Conservation (phyloP, 2,113 vertebrate genomes). For the Toxostoma redivivum region DNA sequence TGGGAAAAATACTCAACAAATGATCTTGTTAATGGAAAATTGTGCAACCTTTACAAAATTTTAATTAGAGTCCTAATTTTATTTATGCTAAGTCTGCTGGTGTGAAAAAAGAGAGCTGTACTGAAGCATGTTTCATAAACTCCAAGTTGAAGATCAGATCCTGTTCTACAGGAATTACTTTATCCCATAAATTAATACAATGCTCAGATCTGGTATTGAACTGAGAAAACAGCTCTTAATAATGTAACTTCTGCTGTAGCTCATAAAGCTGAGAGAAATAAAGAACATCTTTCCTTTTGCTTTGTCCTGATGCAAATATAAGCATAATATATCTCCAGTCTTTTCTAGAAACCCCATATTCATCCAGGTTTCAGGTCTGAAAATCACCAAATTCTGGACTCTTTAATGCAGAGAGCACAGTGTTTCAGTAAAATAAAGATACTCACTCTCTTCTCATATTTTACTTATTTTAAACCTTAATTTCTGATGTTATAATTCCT, state of each 20-base stretch:
- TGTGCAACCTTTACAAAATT: neutral
- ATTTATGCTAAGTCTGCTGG: neutral
- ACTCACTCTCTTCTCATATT: neutral
- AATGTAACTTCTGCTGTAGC: neutral
- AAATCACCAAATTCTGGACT: neutral
- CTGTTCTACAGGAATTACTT: neutral
- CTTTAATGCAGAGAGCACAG: neutral
- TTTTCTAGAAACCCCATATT: neutral
- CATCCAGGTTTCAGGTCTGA: neutral
- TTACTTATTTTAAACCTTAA: neutral
- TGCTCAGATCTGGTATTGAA: neutral
- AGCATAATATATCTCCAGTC: neutral
- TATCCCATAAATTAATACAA: neutral
- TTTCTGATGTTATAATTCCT: neutral
- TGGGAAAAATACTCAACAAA: neutral
- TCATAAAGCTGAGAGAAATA: neutral
- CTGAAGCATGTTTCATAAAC: neutral
- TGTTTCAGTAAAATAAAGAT: neutral
- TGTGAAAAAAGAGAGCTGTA: neutral
- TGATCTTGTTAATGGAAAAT: constrained; percentile 24
- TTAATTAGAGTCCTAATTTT: constrained; percentile 1
- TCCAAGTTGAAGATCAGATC: neutral
- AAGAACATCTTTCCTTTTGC: neutral
- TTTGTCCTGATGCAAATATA: neutral
- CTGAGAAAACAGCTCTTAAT: neutral